These are phyloP conservation scores for Cheilosia variabilis DNA, from an alignment of 2,888 invertebrate genomes.

Conservation along the genomic window DNA sequence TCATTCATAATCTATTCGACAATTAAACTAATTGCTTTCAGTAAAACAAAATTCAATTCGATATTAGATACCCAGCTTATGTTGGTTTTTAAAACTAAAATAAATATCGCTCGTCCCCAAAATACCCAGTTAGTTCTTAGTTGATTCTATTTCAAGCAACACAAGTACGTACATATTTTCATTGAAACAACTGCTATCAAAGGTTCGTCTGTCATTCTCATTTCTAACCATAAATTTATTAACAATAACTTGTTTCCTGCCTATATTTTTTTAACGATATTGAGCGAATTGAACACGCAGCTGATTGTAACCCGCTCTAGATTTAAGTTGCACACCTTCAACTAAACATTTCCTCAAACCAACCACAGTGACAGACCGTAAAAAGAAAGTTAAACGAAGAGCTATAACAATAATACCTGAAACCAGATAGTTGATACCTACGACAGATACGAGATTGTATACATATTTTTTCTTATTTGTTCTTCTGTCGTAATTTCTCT, in stretches of 20 bases:
- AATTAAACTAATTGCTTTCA: constrained; percentile 1
- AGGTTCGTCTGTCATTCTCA: too few species aligned
- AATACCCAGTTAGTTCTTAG: background rate
- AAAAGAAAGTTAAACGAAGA: constrained; percentile 26
- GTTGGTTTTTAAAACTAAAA: background rate
- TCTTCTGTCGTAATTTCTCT: constrained; percentile 14
- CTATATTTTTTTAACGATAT: too few species aligned
- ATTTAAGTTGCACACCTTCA: constrained; percentile 1
- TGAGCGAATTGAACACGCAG: constrained; percentile 5
- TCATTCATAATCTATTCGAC: background rate
- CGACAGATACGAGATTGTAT: background rate
- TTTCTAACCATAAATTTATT: too few species aligned
- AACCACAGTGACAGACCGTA: constrained; percentile 1
- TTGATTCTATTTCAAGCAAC: background rate
- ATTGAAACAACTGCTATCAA: background rate
- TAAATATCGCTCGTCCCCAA: background rate
- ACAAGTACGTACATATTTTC: background rate
- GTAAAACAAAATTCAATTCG: background rate
- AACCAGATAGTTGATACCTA: too few species aligned
- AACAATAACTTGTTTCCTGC: too few species aligned
- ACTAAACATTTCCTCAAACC: constrained; percentile 1
- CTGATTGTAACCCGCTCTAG: constrained; percentile 10
- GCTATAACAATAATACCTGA: background rate
- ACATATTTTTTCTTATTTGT: constrained; percentile 14
- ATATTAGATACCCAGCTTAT: background rate